phyloP scores from a whole-genome alignment of 2,888 invertebrate genomes.

The Thereva nobilitata region DNA sequence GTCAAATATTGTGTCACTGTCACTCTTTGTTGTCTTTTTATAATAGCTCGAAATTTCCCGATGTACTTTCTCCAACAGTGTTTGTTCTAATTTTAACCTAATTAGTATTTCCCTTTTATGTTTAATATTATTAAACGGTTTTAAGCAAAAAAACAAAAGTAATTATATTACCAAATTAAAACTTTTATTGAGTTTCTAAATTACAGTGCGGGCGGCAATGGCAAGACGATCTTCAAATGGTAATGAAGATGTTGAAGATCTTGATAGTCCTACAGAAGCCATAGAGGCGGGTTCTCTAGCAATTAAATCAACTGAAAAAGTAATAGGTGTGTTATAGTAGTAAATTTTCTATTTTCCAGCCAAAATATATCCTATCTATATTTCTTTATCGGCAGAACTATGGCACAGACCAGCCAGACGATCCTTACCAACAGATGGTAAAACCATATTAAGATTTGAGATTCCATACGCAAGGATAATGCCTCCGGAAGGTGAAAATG shows the following conservation, averaged over 20 bases:
- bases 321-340: not conserved
- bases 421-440: constrained; percentile 50
- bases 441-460: constrained; percentile 61
- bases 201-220: constrained; percentile 55
- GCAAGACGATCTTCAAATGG: constrained; percentile 51
- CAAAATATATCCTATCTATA: not conserved
- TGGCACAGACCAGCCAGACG: constrained; percentile 52
- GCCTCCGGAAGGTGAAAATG: constrained; percentile 63
- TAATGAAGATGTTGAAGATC: constrained; percentile 49
- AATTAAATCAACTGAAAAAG: constrained; percentile 44
- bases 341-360: not conserved
- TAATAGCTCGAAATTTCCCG: no score
- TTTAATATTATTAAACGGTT: not conserved
- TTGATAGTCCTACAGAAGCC: constrained; percentile 52
- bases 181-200: not conserved
- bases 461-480: constrained; percentile 70
- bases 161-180: not conserved
- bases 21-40: no score
- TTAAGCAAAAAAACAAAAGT: not conserved
- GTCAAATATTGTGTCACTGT: no score
- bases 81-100: no score
- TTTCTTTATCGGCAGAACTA: constrained; percentile 46
- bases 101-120: no score
- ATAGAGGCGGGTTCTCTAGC: constrained; percentile 53
- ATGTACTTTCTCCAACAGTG: no score